Base-by-base conservation (phyloP, 2,888 invertebrate species). In the Coleophora flavipennella region DNA sequence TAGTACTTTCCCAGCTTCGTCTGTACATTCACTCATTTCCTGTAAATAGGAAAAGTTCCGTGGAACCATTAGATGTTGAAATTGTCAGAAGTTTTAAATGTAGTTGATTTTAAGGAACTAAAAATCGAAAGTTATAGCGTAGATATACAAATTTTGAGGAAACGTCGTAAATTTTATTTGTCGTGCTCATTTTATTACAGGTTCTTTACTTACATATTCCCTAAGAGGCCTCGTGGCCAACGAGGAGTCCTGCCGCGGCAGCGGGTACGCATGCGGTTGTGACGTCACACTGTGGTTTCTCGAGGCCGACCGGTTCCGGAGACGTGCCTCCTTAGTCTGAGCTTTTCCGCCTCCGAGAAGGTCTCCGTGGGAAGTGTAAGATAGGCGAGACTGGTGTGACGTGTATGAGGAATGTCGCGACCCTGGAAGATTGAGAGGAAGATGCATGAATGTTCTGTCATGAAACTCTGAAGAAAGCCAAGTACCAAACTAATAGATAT, bases 361-460 rank as follows among this genome's bases (percentile, higher is more conserved):
- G 85, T 97, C 97, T 37, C 93, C 95, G 77, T 97, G 96, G 28
- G 97, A 97, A 49, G 95, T 96, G 76, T 97, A 97, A 42, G 97
- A 96, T 64, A 96, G 88, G 57, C 95, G 89, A 42, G 96, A 96
- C 62, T 95, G 95, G 75, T 97, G 97, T 46, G 97, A 97, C 55
- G 96, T 96, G 84, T 97, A 96, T 58, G 96, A 97, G 53, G 95
- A 96, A 80, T 96, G 96, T 55, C 96, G 90, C 51, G 96, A 94
- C 57, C 93, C 93, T 86, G 81, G 46, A 60, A 57, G 35, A 29
- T 32, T 29, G n/a, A n/a, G 29, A 9, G 29, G 29, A 20, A 29
- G 29, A n/a, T 29, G 8, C 7, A 9, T 29, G 20, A 20, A 20
- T 20, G 20, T 20, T 4, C 6, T 20, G 20, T 4, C 20, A 4